A percentile compares a stretch with the other conserved stretches of the same genome.
Evolutionary conservation across 2,888 invertebrate species (phyloP).

Genomic region (Micoletzkya japonica): DNA sequence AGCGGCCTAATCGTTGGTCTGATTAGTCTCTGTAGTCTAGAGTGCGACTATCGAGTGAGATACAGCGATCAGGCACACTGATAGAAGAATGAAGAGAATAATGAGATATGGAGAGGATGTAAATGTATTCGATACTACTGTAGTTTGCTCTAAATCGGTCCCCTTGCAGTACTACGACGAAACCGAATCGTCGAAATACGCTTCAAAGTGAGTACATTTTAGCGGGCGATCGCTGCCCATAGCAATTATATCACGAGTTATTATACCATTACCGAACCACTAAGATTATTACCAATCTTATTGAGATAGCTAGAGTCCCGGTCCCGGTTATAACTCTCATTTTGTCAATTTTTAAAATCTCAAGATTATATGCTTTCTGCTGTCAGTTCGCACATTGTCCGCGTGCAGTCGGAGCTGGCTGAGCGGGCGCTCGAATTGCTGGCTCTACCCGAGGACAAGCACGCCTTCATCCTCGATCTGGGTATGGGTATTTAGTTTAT

Average conservation of each 20-base stretch:
- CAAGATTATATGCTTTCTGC: background rate
- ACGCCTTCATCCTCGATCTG: slow-evolving; percentile 46
- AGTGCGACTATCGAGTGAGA: no score
- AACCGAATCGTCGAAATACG: slow-evolving; percentile 91
- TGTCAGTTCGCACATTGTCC: slow-evolving; percentile 76
- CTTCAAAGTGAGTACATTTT: slow-evolving; percentile 69
- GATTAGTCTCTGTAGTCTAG: no score
- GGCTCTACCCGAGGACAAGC: slow-evolving; percentile 80
- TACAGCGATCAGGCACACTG: no score
- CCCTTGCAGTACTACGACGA: slow-evolving; percentile 77
- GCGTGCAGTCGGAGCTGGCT: slow-evolving; percentile 77
- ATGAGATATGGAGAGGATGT: no score
- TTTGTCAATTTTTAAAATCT: background rate
- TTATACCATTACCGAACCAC: no score
- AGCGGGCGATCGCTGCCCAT: background rate
- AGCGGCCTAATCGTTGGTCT: no score
- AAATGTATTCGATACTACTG: background rate
- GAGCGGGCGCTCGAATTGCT: slow-evolving; percentile 91
- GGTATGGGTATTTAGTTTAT: slow-evolving; percentile 32
- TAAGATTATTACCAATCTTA: background rate
- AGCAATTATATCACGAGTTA: background rate
- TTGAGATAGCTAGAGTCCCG: background rate
- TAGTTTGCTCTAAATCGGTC: background rate
- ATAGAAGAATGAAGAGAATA: no score
- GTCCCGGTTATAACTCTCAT: background rate